Conservation (phyloP, 2,797 vertebrate species). For the Taeniopygia guttata region DNA sequence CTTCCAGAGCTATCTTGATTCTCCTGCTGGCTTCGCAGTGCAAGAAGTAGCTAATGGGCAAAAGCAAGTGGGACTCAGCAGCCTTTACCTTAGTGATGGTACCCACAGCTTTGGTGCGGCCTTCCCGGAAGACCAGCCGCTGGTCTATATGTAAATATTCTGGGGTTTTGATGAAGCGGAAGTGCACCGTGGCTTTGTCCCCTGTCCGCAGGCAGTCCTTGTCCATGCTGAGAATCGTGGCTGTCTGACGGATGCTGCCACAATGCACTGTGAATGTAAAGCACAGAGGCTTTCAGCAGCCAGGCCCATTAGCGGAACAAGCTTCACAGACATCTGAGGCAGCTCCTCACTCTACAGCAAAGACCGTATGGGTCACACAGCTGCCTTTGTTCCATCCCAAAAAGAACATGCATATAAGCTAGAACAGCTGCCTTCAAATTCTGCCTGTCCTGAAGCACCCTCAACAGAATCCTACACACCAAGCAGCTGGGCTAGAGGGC, state of each 20-base stretch:
- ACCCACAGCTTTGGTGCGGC: constrained; percentile 93
- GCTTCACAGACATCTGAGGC: background rate
- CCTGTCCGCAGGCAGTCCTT: constrained; percentile 93
- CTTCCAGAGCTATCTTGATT: background rate
- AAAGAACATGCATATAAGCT: background rate
- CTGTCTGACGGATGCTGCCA: constrained; percentile 95
- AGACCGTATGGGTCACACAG: accelerated
- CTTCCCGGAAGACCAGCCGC: constrained; percentile 93
- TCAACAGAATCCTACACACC: background rate
- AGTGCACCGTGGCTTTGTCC: constrained; percentile 94
- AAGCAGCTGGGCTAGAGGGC: background rate
- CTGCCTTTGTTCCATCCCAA: background rate
- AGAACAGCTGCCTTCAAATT: background rate
- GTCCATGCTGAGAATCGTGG: constrained; percentile 95
- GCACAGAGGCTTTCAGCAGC: background rate
- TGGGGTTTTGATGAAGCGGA: constrained; percentile 96
- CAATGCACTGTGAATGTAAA: constrained; percentile 74
- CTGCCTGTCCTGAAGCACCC: background rate
- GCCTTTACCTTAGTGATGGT: constrained; percentile 90
- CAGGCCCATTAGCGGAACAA: background rate
- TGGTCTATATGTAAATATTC: constrained; percentile 93
- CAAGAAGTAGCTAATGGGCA: background rate
- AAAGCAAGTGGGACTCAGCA: background rate
- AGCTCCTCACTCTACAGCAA: background rate
- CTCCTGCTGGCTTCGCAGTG: background rate